Evolutionary conservation across 2,797 vertebrate species (phyloP).

Genomic region (Rhynchonycteris naso): DNA sequence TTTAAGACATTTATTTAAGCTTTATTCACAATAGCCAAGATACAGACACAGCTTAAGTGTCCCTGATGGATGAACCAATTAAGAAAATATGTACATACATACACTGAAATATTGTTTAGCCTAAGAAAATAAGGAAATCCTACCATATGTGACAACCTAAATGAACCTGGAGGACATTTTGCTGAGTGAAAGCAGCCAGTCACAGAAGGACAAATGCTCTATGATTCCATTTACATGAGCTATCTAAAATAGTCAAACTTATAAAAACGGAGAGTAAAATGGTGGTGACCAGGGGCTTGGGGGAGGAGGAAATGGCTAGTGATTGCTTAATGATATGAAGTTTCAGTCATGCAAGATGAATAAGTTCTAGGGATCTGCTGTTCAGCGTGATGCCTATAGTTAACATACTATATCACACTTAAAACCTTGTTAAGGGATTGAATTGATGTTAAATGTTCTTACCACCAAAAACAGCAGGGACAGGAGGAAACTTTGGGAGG

Average conservation of each 20-base stretch:
- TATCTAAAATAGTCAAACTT: not conserved
- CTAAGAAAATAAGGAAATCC: not conserved
- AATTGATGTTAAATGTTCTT: not conserved
- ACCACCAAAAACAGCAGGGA: not conserved
- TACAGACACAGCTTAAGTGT: not conserved
- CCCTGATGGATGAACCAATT: not conserved
- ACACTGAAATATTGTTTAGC: not conserved
- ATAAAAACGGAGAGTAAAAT: not conserved
- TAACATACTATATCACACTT: not conserved
- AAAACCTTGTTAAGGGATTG: not conserved
- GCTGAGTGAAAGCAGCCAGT: not conserved
- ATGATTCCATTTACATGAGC: not conserved
- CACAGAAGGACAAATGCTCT: not conserved
- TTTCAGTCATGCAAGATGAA: not conserved
- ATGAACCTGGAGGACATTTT: not conserved
- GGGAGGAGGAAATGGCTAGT: not conserved
- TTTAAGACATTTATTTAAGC: not conserved
- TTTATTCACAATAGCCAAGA: not conserved
- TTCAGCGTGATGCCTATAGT: not conserved
- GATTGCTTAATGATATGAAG: not conserved
- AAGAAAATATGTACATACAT: not conserved
- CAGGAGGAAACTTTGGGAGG: not conserved
- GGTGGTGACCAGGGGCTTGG: not conserved
- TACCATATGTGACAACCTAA: not conserved
- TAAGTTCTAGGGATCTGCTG: not conserved